Percentiles rank a stretch among this genome's conserved stretches.
phyloP scores from a whole-genome alignment of 2,113 vertebrate species.

The Globicephala melas region DNA sequence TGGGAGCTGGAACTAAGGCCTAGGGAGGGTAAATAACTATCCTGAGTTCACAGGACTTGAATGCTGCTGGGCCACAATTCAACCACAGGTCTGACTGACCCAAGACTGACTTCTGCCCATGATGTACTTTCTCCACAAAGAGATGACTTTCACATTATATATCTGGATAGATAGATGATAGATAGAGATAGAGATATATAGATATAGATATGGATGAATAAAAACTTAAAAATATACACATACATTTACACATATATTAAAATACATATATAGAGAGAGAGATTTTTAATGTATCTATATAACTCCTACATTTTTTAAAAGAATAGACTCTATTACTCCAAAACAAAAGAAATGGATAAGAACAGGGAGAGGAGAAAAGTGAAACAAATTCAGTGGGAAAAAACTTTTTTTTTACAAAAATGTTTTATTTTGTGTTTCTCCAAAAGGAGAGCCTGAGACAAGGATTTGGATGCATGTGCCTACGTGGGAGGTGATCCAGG shows the following conservation, averaged over 20 bases:
- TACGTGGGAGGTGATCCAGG: neutral
- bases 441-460: neutral
- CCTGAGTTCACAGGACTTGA: neutral
- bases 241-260: neutral
- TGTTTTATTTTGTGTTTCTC: neutral
- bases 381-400: neutral
- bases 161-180: neutral
- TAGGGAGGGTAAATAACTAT: neutral
- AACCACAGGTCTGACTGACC: neutral
- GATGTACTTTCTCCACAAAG: neutral
- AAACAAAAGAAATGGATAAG: neutral
- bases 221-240: neutral
- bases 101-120: neutral
- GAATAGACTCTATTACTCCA: neutral
- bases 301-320: neutral
- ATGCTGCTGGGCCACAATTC: neutral
- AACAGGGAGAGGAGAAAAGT: neutral
- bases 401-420: neutral
- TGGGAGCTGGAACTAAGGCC: neutral
- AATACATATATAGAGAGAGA: neutral
- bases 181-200: neutral
- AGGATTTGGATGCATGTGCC: neutral
- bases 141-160: neutral
- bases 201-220: neutral
- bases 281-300: neutral